Evolutionary conservation across 2,113 vertebrate species (phyloP).

Genomic region (Epinephelus moara): DNA sequence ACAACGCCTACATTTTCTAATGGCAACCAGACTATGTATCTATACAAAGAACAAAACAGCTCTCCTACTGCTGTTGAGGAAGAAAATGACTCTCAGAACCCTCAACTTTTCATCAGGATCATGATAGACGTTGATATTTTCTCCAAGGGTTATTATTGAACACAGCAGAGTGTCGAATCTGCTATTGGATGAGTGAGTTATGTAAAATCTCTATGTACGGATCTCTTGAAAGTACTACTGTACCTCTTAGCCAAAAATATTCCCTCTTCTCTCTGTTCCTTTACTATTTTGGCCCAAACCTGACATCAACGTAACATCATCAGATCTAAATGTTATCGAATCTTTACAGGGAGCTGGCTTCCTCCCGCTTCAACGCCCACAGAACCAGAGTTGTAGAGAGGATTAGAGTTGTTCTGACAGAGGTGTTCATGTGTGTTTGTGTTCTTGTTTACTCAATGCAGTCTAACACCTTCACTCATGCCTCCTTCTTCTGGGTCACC

Average conservation of each 20-base stretch:
- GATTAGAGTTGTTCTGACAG: constrained; percentile 33
- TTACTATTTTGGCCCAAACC: constrained; percentile 20
- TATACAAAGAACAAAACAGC: constrained; percentile 9
- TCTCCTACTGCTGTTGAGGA: neutral
- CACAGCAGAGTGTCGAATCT: constrained; percentile 12
- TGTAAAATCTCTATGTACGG: constrained; percentile 37
- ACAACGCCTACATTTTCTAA: no score
- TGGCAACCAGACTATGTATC: neutral
- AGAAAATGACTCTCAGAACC: neutral
- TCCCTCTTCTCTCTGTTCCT: constrained; percentile 11
- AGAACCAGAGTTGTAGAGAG: neutral
- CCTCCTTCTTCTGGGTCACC: constrained; percentile 62
- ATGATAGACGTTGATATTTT: constrained; percentile 15
- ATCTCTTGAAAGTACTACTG: constrained; percentile 36
- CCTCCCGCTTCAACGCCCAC: neutral
- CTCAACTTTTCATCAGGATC: neutral
- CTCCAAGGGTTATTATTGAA: constrained; percentile 36
- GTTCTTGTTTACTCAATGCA: constrained; percentile 39
- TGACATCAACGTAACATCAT: neutral
- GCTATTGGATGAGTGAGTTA: constrained; percentile 50
- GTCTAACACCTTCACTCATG: constrained; percentile 56
- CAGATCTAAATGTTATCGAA: constrained; percentile 6
- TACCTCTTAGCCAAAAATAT: constrained; percentile 52
- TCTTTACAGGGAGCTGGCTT: constrained; percentile 6
- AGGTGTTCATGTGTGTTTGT: constrained; percentile 29